phyloP scores from a whole-genome alignment of 2,113 vertebrate genomes.

The Xerus inauris region DNA sequence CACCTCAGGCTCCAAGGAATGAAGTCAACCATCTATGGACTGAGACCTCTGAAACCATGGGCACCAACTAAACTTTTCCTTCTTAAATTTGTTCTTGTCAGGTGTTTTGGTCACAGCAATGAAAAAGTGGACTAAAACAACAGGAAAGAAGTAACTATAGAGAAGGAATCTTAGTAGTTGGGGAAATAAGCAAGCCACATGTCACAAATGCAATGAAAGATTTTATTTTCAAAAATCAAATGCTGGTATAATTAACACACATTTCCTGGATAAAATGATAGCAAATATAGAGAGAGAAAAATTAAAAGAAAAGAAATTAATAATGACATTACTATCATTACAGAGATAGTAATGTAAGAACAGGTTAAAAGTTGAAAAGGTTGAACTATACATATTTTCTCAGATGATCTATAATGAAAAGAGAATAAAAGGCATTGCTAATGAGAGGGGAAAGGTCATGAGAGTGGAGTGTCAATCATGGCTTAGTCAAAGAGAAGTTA shows the following conservation, averaged over 20 bases:
- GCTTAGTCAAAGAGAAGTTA: conserved; percentile 9
- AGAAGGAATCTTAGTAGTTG: background rate
- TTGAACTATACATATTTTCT: conserved; percentile 18
- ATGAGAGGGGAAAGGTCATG: background rate
- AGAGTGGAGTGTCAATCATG: background rate
- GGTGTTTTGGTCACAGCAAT: too few species aligned
- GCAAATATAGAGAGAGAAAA: background rate
- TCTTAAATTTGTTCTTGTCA: too few species aligned
- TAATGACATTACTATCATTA: too few species aligned
- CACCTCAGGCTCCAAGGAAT: too few species aligned
- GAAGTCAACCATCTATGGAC: too few species aligned
- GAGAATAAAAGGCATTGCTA: background rate
- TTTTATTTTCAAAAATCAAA: background rate
- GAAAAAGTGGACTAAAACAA: too few species aligned
- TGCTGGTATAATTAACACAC: background rate
- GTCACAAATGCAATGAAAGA: conserved; percentile 3
- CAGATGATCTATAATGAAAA: conserved; percentile 13
- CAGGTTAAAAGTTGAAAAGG: conserved; percentile 5
- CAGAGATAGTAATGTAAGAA: background rate
- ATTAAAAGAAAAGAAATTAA: background rate
- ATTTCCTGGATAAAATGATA: background rate
- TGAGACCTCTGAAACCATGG: too few species aligned
- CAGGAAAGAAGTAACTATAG: background rate
- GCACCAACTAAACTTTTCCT: too few species aligned
- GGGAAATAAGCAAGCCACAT: background rate